Base-by-base conservation (phyloP, 2,113 vertebrate genomes). In the Eubucco bourcierii region DNA sequence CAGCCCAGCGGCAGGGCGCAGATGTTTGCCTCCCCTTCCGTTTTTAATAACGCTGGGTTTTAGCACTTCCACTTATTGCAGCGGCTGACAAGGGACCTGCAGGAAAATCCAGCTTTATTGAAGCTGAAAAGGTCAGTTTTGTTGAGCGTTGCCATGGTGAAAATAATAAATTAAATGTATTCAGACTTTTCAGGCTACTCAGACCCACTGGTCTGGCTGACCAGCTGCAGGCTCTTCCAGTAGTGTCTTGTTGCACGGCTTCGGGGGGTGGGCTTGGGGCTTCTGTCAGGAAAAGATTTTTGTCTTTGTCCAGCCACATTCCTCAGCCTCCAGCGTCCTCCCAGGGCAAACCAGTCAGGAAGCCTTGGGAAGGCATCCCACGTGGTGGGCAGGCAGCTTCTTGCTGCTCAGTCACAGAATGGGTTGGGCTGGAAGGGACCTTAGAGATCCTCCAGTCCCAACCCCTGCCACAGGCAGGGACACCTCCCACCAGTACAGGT, bases 101-200 rank as follows among this genome's bases (percentile, higher is more conserved):
- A 94, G 93, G 91, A 98, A 97, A 97, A 97, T 97, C 97, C 88
- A 50, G 90, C 97, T 97, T 98, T 98, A 98, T 98, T 98, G 97
- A 96, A 97, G 94, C 92, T 79, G 97, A 97, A 98, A 98, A 98
- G 97, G 98, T 98, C 97, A 97, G 92, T 97, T 97, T 97, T 97
- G 96, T 95, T 97, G 95, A 96, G 94, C 5, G 92, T 97, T 97
- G 97, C 97, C 97, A 97, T 98, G 97, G 97, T 95, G 96, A 98
- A 96, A 94, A 97, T 95, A 97, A 97, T 97, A 97, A 96, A 97
- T 97, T 96, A 96, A 97, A 95, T 92, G 90, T 94, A 90, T 94
- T 95, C 93, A 93, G 80, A 85, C 88, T 95, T 87, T 70, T 81
- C 83, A 55, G 75, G 93, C 83, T 96, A 80, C 95, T 96, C 92